Base-by-base conservation (phyloP, 92 coral and sea anemone species). In the Diadumene lineata region DNA sequence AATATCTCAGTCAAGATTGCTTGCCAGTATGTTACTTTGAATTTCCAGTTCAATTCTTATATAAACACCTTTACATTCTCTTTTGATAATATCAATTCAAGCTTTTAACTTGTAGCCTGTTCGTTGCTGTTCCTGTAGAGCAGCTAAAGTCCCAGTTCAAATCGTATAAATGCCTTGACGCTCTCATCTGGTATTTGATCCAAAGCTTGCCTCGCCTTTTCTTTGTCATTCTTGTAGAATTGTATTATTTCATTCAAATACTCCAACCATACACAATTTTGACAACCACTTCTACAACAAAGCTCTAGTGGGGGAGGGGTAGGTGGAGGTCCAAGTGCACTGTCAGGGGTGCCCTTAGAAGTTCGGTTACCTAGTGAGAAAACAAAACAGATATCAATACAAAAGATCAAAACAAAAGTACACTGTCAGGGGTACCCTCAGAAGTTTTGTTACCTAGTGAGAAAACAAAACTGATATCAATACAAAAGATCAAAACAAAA, bases 271-370 rank as follows among this genome's bases (percentile, higher is more conserved):
- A 94, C 97, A 84, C 98, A 94, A 69, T 94, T 92, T 27, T 91
- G 94, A 82, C 98, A 94, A 10, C 98, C 98, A 76, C 97, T 94
- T 97, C 92, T 94, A 43, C 98, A 94, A 56, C 98, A 94, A 57
- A 94, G 78, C 13, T 86, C 96, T 50, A 84, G 90, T 16, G 93
- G 91, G 8, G 96, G 96, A 19, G 96, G 96, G 9, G 66, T 68
- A 16, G 94, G 98, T 13, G 98, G 97, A 8, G 78, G 68, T 15
- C 68, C 58, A 23, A 28, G 1, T 1, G 25, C 7, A n/a, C n/a
- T 32, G 17, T 57, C 68, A 31, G 53, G 78, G 68, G 55, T 57
- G 33, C 68, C 68, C 77, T 55, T 26, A 9, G 66, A 17, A 13
- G 32, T 18, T 56, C 56, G 60, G 64, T 18, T 57, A 43, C 50